A percentile compares a stretch with the other conserved stretches of the same genome.
These are phyloP conservation scores for Oreonectes daqikongensis DNA, from an alignment of 2,797 vertebrate genomes.

Conservation along the genomic window DNA sequence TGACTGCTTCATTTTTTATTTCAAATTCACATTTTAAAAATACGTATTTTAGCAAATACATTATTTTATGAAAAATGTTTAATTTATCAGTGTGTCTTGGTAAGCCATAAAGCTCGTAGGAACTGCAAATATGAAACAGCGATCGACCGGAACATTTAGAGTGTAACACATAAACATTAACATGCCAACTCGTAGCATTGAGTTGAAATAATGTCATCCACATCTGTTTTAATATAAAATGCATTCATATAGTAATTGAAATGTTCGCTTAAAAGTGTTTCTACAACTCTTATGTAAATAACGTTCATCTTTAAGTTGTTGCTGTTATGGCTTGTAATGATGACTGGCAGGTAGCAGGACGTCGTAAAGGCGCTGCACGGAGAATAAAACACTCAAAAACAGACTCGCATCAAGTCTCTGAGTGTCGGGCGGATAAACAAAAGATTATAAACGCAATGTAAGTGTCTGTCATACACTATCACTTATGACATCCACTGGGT, in stretches of 20 bases:
- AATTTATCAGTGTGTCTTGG: background rate
- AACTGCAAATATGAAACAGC: slow-evolving; percentile 12
- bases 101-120: background rate
- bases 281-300: background rate
- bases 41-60: background rate
- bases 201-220: background rate
- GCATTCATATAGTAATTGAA: background rate
- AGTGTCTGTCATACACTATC: slow-evolving; percentile 36
- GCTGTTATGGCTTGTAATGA: slow-evolving; percentile 60
- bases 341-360: slow-evolving; percentile 74
- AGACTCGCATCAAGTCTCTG: slow-evolving; percentile 54
- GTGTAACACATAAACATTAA: slow-evolving; percentile 44
- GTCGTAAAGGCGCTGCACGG: slow-evolving; percentile 67
- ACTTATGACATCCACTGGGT: background rate
- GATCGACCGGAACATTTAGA: slow-evolving; percentile 14
- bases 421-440: slow-evolving; percentile 62
- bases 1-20: background rate
- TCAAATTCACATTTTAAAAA: background rate
- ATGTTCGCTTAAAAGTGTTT: background rate
- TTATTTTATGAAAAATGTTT: background rate
- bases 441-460: slow-evolving; percentile 72
- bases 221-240: background rate
- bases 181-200: background rate
- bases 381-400: slow-evolving; percentile 48
- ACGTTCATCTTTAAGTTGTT: background rate